These are phyloP conservation scores for Zapornia atra DNA, from an alignment of 2,113 vertebrate species.

Conservation along the genomic window DNA sequence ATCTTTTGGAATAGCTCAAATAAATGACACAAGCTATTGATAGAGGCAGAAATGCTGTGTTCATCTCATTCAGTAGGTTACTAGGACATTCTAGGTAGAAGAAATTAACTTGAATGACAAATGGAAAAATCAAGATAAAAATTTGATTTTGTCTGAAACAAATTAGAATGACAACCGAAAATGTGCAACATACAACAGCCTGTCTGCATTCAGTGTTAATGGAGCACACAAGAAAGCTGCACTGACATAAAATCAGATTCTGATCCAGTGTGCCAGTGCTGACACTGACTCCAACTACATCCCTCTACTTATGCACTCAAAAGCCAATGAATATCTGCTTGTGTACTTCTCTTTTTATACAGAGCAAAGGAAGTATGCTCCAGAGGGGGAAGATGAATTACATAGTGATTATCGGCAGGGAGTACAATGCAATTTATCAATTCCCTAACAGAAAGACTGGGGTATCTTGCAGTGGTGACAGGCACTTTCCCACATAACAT, in stretches of 20 bases:
- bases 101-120: background rate
- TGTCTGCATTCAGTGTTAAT: background rate
- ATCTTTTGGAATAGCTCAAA: background rate
- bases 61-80: background rate
- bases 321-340: background rate
- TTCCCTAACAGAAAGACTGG: background rate
- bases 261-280: background rate
- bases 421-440: background rate
- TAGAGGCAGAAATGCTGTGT: background rate
- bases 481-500: background rate
- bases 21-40: background rate
- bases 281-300: background rate
- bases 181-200: background rate
- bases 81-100: background rate
- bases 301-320: background rate
- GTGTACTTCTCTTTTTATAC: background rate
- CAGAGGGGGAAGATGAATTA: background rate
- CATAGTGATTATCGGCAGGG: background rate
- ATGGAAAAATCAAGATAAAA: background rate
- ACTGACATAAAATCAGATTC: background rate
- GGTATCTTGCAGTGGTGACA: background rate
- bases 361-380: background rate
- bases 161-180: background rate
- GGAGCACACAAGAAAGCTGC: background rate
- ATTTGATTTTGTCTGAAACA: background rate